Evolutionary conservation across 1,140 invertebrate species (phyloP).

Genomic region (Phthorimaea operculella): DNA sequence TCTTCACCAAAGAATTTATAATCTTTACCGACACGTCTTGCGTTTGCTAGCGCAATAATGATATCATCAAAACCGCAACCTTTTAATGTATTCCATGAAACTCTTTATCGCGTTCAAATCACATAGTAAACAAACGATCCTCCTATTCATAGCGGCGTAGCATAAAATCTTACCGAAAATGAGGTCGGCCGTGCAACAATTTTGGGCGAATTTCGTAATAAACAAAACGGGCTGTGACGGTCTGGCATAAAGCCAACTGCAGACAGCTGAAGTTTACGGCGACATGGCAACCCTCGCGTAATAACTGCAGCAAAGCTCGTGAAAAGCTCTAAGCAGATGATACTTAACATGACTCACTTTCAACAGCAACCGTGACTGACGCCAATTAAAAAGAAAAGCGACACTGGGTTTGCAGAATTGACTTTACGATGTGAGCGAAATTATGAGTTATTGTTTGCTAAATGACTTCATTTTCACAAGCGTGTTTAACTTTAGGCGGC

Average conservation of each 20-base stretch:
- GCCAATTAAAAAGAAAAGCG: not conserved
- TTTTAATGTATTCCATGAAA: too few species aligned
- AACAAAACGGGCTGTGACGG: conserved; percentile 46
- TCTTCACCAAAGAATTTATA: too few species aligned
- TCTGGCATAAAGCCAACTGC: conserved; percentile 47
- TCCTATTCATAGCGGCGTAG: not conserved
- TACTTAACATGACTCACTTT: not conserved
- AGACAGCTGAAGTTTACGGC: conserved; percentile 12
- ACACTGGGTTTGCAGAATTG: too few species aligned
- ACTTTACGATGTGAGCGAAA: too few species aligned
- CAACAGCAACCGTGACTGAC: not conserved
- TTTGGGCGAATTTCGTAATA: conserved; percentile 65
- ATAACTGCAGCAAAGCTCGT: not conserved
- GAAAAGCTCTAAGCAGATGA: not conserved
- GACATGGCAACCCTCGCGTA: not conserved
- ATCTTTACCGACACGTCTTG: too few species aligned
- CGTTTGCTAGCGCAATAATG: too few species aligned
- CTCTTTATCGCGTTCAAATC: too few species aligned
- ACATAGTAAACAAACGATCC: not conserved
- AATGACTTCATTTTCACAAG: too few species aligned
- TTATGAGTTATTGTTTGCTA: too few species aligned
- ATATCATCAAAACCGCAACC: too few species aligned
- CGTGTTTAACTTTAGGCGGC: too few species aligned
- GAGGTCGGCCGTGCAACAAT: conserved; percentile 59
- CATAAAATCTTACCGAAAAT: conserved; percentile 20